phyloP scores from a whole-genome alignment of 2,888 invertebrate genomes.

The Nephrotoma flavescens region DNA sequence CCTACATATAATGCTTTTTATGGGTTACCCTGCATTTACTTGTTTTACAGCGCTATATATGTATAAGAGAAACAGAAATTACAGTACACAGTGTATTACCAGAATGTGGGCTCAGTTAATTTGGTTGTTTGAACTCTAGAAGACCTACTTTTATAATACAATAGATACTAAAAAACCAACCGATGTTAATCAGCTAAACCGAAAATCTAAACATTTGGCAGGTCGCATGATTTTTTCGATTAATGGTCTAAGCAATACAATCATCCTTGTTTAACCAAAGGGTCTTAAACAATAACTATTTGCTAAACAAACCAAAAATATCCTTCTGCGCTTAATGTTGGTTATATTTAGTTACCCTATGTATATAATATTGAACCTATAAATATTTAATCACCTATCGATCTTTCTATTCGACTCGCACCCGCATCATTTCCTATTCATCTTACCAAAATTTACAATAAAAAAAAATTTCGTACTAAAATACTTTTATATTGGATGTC shows the following conservation, averaged over 20 bases:
- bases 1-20: no score
- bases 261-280: not conserved
- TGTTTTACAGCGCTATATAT: no score
- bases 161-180: no score
- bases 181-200: no score
- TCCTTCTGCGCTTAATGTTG: not conserved
- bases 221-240: no score
- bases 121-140: no score
- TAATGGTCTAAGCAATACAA: not conserved
- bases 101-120: no score
- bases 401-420: not conserved
- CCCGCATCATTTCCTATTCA: not conserved
- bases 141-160: no score
- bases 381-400: not conserved
- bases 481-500: not conserved
- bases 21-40: no score
- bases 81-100: no score
- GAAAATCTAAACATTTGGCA: no score
- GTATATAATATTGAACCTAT: not conserved
- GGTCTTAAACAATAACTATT: not conserved
- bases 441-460: not conserved
- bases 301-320: not conserved
- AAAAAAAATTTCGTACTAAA: not conserved
- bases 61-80: no score
- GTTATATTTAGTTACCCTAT: not conserved